These are phyloP conservation scores for Chiroxiphia lanceolata DNA, from an alignment of 2,797 vertebrate species.

Conservation along the genomic window DNA sequence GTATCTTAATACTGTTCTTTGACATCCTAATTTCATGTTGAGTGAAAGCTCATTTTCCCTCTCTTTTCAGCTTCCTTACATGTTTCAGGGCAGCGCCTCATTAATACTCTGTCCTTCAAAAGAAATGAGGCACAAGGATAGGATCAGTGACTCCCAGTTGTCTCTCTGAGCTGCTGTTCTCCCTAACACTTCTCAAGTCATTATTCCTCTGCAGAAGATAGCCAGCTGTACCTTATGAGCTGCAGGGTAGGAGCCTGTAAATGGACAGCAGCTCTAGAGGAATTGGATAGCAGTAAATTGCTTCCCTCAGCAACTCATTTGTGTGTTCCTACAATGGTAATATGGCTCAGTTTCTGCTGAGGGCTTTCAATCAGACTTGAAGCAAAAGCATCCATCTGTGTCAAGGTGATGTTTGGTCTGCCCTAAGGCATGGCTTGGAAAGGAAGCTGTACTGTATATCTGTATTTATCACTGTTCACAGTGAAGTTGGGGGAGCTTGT, in stretches of 20 bases:
- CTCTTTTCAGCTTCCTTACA: neutral
- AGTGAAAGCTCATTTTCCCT: constrained; percentile 41
- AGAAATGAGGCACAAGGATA: neutral
- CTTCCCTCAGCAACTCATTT: constrained; percentile 50
- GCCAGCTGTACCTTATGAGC: neutral
- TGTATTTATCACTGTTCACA: neutral
- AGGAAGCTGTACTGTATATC: neutral
- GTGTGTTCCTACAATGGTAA: neutral
- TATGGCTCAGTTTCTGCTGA: neutral
- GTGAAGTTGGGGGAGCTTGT: neutral
- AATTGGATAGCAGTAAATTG: constrained; percentile 23
- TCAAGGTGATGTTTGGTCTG: neutral
- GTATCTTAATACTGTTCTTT: constrained; percentile 33
- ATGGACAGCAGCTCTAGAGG: neutral
- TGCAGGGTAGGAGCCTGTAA: neutral
- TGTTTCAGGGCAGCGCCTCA: neutral
- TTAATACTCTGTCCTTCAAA: constrained; percentile 28
- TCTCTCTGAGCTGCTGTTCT: neutral
- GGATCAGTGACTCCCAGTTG: constrained; percentile 9
- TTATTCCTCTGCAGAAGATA: constrained; percentile 7
- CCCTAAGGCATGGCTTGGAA: neutral
- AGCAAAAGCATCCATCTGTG: neutral
- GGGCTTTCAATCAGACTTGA: constrained; percentile 13
- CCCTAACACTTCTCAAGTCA: neutral
- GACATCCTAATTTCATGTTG: constrained; percentile 14